Base-by-base conservation (phyloP, 2,888 invertebrate species). In the Catotricha subobsoleta region DNA sequence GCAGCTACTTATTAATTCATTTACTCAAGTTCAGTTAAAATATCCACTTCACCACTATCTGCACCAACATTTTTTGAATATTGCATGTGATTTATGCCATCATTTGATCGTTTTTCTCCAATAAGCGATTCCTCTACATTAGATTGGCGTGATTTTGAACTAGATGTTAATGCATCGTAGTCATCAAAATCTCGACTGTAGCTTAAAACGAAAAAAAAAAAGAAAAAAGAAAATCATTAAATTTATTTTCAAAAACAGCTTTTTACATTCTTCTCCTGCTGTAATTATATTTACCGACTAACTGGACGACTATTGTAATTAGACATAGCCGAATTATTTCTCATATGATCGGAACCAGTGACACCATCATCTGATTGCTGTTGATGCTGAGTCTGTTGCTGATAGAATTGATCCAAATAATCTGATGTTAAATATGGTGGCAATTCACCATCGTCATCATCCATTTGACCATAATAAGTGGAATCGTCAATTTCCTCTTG, bases 361-460 rank as follows among this genome's bases (percentile, higher is more conserved):
- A 8, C 23, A 16, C 21, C 36, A 42, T 60, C 54, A 34, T 60
- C 54, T 2, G 39, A 28, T 20, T 39, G 39, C 16, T 21, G 23
- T 2, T 23, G 36, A 15, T 36, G 36, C 10, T 39, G 28, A 7
- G 29, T 4, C 18, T 40, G 40, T 20, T 35, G 20, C 7, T 71
- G 54, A 53, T 71, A 66, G 20, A 68, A 68, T 43, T 68, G 68
- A 48, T 68, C 67, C 40, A 80, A 67, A 53, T 76, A 76, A 54
- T 81, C 80, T 12, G 78, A 78, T 51, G 76, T 76, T 48, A 81
- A 68, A 62, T 80, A 81, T 2, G 80, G 77, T 44, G 81, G 79
- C 49, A 81, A 60, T 52, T 76, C 77, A 47, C 73, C 72, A 49
- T 77, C 78, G 29, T 61, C 59, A 12, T 60, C 60, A 28, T 63